Percentiles rank a stretch among this genome's conserved stretches.
phyloP scores from a whole-genome alignment of 2,888 invertebrate species.

The Barypeithes pellucidus region DNA sequence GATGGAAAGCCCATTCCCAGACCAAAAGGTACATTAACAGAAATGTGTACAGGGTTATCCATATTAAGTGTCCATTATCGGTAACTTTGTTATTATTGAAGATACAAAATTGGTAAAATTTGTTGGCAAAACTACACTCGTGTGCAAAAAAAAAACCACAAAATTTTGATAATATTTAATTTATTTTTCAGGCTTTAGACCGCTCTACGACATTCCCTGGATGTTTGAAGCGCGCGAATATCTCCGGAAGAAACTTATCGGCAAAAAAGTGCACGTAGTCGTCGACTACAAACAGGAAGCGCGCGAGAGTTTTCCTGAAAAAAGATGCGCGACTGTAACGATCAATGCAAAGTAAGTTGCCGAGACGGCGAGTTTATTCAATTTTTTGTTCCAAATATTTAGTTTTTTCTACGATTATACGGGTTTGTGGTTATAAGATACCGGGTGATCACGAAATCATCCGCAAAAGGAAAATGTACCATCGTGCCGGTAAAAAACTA shows the following conservation, averaged over 20 bases:
- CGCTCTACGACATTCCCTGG: slow-evolving; percentile 98
- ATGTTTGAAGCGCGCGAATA: slow-evolving; percentile 99
- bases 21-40: slow-evolving; percentile 72
- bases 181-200: slow-evolving; percentile 79
- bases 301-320: slow-evolving; percentile 94
- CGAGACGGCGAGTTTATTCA: too few relatives aligned
- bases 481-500: too few relatives aligned
- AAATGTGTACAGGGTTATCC: too few relatives aligned
- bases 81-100: too few relatives aligned
- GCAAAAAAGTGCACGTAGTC: slow-evolving; percentile 93
- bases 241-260: slow-evolving; percentile 94
- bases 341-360: slow-evolving; percentile 81
- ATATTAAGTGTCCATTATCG: too few relatives aligned
- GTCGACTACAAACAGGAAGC: slow-evolving; percentile 98
- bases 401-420: too few relatives aligned
- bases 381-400: too few relatives aligned
- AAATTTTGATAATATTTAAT: too few relatives aligned
- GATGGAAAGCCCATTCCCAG: slow-evolving; percentile 79
- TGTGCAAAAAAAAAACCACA: too few relatives aligned
- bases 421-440: too few relatives aligned
- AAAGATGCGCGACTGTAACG: slow-evolving; percentile 93
- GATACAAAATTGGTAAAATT: not conserved
- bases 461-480: too few relatives aligned
- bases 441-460: too few relatives aligned
- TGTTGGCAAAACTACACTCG: not conserved